Base-by-base conservation (phyloP, 2,113 vertebrate genomes). In the Chaenogobius annularis region DNA sequence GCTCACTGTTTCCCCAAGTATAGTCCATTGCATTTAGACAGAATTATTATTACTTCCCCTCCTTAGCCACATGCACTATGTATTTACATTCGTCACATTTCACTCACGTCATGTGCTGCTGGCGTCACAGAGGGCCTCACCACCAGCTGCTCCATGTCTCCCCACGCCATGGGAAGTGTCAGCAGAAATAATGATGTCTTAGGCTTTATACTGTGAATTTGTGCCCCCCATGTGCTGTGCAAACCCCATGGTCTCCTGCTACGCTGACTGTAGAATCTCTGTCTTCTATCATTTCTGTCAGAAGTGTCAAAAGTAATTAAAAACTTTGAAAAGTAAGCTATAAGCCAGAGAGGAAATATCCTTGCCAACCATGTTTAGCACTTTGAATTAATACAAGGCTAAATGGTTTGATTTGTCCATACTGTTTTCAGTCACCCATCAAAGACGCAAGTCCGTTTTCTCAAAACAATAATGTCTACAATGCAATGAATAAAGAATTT, bases 81-180 rank as follows among this genome's bases (percentile, higher is more conserved):
- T 64, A 23, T 12, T 15, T 72, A 19, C 65, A 35, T 52, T 63
- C 31, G 70, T 52, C 8, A 1, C 55, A 73, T 70, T 74, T 56
- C 73, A 46, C 71, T 69, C 47, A 54, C 78, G 78, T 78, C 66
- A 66, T 20, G 12, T 63, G 77, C 77, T 56, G 65, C 69, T 82
- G 67, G 48, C 13, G 50, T 86, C 77, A 78, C 81, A 46, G 58
- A 69, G 76, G 79, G 82, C 69, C 68, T 44, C 52, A 48, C 81
- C 64, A 65, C 86, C 90, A 90, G 87, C 88, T 89, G 88, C 85
- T 85, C 83, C 74, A 81, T 64, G 72, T 87, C 86, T 77, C 72
- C 23, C 58, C 10, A 23, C 87, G 65, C 84, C 48, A 52, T 78
- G 55, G 86, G 84, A 91, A 84, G 78, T 82, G 86, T 88, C 84